Base-by-base conservation (phyloP, 2,888 invertebrate genomes). In the Erannis defoliaria region DNA sequence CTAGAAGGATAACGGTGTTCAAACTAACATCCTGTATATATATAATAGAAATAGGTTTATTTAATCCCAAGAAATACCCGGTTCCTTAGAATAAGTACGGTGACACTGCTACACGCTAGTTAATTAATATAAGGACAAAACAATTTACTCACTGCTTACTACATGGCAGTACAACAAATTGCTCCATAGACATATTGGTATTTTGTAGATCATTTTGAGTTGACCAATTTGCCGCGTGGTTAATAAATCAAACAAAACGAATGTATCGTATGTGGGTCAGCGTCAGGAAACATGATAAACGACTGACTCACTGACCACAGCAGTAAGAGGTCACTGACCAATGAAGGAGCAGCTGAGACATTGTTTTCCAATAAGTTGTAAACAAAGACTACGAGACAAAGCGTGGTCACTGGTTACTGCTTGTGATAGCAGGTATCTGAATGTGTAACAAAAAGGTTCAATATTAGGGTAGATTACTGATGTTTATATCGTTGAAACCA, bases 191-290 rank as follows among this genome's bases (percentile, higher is more conserved):
- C 58, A 64, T 40, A n/a, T n/a, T n/a, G n/a, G n/a, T n/a, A n/a
- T n/a, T n/a, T n/a, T n/a, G n/a, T n/a, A 64, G 55, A 43, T 43
- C 43, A 61, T 26, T 49, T 19, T 38, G 45, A 57, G 16, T 55
- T 64, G 55, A 38, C 31, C 62, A 21, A 23, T 62, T 56, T 18
- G 33, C 40, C 5, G 26, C 10, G n/a, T 18, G 18, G 19, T 40
- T 55, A 62, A 50, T 29, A 50, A 49, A 18, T 53, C 48, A 54
- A 63, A 61, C 61, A 51, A 48, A 45, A 43, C 53, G 42, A 48
- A 55, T 37, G 51, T 38, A 43, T 57, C 23, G 9, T 54, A 69
- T 63, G 64, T 65, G 53, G 65, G 67, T 60, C 67, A 65, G 51
- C 48, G 46, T 33, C 53, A 40, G 63, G 55, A 64, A 51, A 59